A percentile compares a stretch with the other conserved stretches of the same genome.
Conservation (phyloP, 2,113 vertebrate genomes). For the Sinocyclocheilus anshuiensis region DNA sequence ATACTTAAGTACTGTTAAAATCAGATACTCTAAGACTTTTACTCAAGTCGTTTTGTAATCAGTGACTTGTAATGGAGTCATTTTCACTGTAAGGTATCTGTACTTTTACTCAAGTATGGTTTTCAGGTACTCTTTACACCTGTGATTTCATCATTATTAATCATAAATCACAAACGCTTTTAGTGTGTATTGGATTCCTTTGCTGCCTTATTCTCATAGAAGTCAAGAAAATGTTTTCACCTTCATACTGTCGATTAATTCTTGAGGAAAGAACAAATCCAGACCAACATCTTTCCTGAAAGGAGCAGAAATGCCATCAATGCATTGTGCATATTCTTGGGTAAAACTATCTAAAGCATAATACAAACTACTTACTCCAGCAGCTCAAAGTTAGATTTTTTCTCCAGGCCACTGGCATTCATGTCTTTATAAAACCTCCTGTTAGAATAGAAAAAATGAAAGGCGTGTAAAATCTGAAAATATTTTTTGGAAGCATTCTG, state of each 20-base stretch:
- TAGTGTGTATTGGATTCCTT: neutral
- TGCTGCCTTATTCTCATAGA: neutral
- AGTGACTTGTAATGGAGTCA: too few relatives aligned
- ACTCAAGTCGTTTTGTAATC: too few relatives aligned
- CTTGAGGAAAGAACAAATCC: slow-evolving; percentile 88
- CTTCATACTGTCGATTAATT: slow-evolving; percentile 89
- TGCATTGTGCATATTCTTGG: neutral
- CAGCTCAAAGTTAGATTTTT: slow-evolving; percentile 92
- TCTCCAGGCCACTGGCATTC: slow-evolving; percentile 89
- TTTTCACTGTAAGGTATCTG: too few relatives aligned
- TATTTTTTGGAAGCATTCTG: too few relatives aligned
- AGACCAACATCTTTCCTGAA: slow-evolving; percentile 90
- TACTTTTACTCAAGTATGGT: too few relatives aligned
- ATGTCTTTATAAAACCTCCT: slow-evolving; percentile 96
- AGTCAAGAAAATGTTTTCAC: slow-evolving; percentile 61
- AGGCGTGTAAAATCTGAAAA: neutral
- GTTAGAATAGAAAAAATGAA: slow-evolving; percentile 34
- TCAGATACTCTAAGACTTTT: too few relatives aligned
- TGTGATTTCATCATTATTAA: neutral
- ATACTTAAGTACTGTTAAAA: too few relatives aligned
- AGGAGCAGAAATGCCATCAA: neutral
- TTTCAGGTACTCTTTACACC: too few relatives aligned
- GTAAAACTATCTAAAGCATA: neutral
- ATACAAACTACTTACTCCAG: slow-evolving; percentile 85
- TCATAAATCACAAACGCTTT: neutral